These are phyloP conservation scores for Eremobia ochroleuca DNA, from an alignment of 2,888 invertebrate genomes.

Conservation along the genomic window DNA sequence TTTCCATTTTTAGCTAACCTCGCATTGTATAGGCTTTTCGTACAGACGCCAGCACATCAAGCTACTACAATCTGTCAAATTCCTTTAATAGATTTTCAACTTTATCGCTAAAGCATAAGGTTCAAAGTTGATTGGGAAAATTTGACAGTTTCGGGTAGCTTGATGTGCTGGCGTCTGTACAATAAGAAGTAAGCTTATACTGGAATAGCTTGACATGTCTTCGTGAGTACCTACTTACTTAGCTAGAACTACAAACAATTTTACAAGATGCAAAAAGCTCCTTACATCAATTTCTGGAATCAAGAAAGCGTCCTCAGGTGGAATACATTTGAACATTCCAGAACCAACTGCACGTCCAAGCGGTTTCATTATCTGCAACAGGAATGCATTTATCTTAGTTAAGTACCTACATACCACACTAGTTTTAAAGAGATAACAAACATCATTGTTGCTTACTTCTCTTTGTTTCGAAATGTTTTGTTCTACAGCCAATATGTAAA, in stretches of 20 bases:
- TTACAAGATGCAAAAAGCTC: not conserved
- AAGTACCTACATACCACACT: conserved; percentile 8
- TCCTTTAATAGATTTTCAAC: too few relatives aligned
- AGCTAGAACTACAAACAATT: not conserved
- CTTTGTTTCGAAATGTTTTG: conserved; percentile 89
- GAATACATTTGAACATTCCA: conserved; percentile 90
- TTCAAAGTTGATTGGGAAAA: too few relatives aligned
- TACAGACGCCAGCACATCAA: too few relatives aligned
- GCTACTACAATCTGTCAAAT: too few relatives aligned
- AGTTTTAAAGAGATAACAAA: conserved; percentile 39
- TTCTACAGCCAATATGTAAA: conserved; percentile 92
- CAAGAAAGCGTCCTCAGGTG: conserved; percentile 91
- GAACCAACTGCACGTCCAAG: conserved; percentile 89
- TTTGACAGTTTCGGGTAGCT: too few relatives aligned
- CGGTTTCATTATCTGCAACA: conserved; percentile 90
- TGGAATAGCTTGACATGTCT: not conserved
- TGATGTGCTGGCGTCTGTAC: too few relatives aligned
- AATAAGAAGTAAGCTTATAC: not conserved
- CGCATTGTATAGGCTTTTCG: too few relatives aligned
- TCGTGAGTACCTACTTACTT: not conserved
- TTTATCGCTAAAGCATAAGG: too few relatives aligned
- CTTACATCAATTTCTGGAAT: conserved; percentile 88
- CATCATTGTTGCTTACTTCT: conserved; percentile 76
- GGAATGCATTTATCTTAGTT: conserved; percentile 37
- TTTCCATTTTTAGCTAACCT: too few relatives aligned